Base-by-base conservation (phyloP, 2,888 invertebrate species). In the Acrobasis repandana region DNA sequence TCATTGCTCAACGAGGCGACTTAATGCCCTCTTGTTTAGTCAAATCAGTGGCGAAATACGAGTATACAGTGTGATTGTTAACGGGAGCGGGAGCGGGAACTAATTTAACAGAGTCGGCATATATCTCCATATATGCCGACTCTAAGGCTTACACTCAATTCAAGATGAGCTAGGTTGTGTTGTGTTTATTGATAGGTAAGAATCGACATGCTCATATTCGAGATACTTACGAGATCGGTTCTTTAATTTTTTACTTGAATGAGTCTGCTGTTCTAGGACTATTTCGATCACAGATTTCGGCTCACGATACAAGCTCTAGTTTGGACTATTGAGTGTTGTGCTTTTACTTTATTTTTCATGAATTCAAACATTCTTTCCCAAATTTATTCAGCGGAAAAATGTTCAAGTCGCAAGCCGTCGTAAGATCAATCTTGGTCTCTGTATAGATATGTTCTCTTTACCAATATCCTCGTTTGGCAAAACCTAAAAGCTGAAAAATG, bases 401-500 rank as follows among this genome's bases (percentile, higher is more conserved):
- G 28, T 28, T 28, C 28, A 6, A 2, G 28, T 28, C 6, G 28
- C 28, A 28, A 38, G 38, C 38, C 38, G 38, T 43, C n/a, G n/a
- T 14, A 14, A 28, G 28, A 28, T 28, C 28, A 28, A 28, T 28
- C 11, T 38, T 18, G 1, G 20, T 16, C 54, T 43, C 11, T 38
- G 18, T 16, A n/a, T n/a, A 18, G 5, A 8, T 18, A 6, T 18
- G 38, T 54, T 20, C 38, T 54, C 15, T 43, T 14, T 18, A 38
- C 20, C 14, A 38, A 43, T 16, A 54, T 14, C 34, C 49, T 49
- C 38, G 49, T 38, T 49, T 38, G 57, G 47, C 33, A n/a, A 47
- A 46, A 46, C 47, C 48, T 34, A 38, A 50, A 58, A 50, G 58
- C 58, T 49, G 38, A 58, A 58, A 58, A 50, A 58, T 58, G 50